Evolutionary conservation across 1,140 invertebrate genomes (phyloP).

Genomic region (Andricus grossulariae): DNA sequence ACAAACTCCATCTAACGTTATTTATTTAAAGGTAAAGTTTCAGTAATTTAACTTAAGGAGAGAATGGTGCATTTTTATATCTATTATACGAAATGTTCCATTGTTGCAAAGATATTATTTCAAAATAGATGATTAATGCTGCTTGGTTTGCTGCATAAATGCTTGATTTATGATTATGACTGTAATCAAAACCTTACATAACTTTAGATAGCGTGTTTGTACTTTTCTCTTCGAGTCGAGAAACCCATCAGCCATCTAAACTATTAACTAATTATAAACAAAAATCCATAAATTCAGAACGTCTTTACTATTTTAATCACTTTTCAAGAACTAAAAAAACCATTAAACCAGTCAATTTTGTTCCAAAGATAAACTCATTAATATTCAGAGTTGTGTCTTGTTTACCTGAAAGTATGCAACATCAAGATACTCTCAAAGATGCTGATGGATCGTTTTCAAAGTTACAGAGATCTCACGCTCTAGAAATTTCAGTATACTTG

Average conservation of each 20-base stretch:
- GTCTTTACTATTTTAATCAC: not conserved
- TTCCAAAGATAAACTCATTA: not conserved
- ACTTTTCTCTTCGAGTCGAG: not conserved
- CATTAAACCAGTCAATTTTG: not conserved
- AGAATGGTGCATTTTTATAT: too few relatives aligned
- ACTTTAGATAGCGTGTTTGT: conserved; percentile 3
- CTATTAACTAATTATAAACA: not conserved
- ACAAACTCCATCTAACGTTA: conserved; percentile 2
- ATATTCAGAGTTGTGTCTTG: not conserved
- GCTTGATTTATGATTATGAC: not conserved
- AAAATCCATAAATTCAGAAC: not conserved
- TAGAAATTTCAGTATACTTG: not conserved
- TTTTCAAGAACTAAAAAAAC: not conserved
- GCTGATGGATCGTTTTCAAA: conserved; percentile 22
- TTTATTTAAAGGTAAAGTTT: not conserved
- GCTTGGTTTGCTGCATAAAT: too few relatives aligned
- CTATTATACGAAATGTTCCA: too few relatives aligned
- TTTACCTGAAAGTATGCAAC: conserved; percentile 11
- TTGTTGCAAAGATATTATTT: not conserved
- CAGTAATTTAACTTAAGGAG: too few relatives aligned
- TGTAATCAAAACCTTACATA: not conserved
- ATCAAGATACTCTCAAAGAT: conserved; percentile 5
- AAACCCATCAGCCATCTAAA: not conserved
- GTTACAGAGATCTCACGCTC: not conserved
- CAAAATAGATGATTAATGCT: not conserved